A percentile compares a stretch with the other conserved stretches of the same genome.
These are phyloP conservation scores for Bungarus multicinctus DNA, from an alignment of 2,113 vertebrate species.

Conservation along the genomic window DNA sequence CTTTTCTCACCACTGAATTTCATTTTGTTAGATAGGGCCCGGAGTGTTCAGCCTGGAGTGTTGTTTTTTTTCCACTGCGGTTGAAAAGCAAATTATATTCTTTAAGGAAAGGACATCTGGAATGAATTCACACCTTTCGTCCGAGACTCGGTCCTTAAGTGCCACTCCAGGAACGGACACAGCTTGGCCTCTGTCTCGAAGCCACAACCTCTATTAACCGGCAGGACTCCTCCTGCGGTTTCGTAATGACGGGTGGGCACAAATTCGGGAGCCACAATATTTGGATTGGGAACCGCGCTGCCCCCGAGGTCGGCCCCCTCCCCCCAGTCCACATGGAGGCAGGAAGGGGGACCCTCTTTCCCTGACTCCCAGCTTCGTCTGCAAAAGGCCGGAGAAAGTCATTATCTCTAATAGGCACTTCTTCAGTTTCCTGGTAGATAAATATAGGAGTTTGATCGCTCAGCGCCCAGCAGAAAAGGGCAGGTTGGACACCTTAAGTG, in stretches of 20 bases:
- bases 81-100: neutral
- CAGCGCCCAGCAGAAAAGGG: slow-evolving; percentile 8
- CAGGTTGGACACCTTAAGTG: slow-evolving; percentile 26
- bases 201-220: neutral
- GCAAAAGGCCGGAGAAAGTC: slow-evolving; percentile 39
- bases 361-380: neutral
- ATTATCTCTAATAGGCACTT: slow-evolving; percentile 32
- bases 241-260: slow-evolving; percentile 16
- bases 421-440: slow-evolving; percentile 36
- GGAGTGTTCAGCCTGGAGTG: neutral
- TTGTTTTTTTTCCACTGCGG: neutral
- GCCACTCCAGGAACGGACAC: too few relatives aligned
- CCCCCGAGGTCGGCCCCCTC: neutral
- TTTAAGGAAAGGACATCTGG: neutral
- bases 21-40: too few relatives aligned
- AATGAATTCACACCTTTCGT: neutral
- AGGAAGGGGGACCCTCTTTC: slow-evolving; percentile 28
- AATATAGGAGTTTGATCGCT: slow-evolving; percentile 32
- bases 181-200: neutral
- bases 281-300: slow-evolving; percentile 3
- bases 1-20: neutral
- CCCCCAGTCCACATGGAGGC: slow-evolving; percentile 18
- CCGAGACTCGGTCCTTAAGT: too few relatives aligned
- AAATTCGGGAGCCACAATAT: slow-evolving; percentile 19
- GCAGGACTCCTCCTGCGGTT: slow-evolving; percentile 24